These are phyloP conservation scores for Heterochromis multidens DNA, from an alignment of 2,113 vertebrate genomes.

Conservation along the genomic window DNA sequence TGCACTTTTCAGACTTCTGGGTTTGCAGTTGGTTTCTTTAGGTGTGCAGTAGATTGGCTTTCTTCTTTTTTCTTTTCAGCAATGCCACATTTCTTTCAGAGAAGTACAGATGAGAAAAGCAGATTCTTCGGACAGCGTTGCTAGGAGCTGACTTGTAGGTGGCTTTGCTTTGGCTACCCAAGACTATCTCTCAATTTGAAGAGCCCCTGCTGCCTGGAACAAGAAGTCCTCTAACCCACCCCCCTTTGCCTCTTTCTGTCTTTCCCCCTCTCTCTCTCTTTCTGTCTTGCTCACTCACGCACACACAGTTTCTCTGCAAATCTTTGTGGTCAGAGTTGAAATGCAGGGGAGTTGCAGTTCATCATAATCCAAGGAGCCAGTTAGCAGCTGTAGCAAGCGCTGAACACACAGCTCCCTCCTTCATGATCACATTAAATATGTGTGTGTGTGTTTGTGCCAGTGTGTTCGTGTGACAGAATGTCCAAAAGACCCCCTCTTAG, in stretches of 20 bases:
- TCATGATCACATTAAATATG: constrained; percentile 44
- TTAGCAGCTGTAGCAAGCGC: constrained; percentile 12
- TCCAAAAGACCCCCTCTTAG: constrained; percentile 45
- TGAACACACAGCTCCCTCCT: constrained; percentile 30
- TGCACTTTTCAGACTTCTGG: constrained; percentile 12
- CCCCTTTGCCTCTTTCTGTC: constrained; percentile 34
- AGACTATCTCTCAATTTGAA: not conserved
- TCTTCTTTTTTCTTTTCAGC: not conserved
- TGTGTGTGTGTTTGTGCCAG: constrained; percentile 7
- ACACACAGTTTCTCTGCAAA: constrained; percentile 17
- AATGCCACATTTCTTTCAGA: constrained; percentile 5
- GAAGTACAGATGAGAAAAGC: constrained; percentile 1
- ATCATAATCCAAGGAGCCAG: constrained; percentile 9
- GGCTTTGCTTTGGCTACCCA: constrained; percentile 3
- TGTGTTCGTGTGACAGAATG: constrained; percentile 38
- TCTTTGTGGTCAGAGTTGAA: constrained; percentile 59
- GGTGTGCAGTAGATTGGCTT: not conserved
- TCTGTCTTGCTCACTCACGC: not conserved
- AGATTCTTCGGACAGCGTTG: not conserved
- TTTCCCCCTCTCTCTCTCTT: constrained; percentile 1
- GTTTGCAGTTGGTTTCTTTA: constrained; percentile 5
- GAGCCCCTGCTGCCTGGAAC: constrained; percentile 24
- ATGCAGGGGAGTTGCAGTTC: constrained; percentile 34
- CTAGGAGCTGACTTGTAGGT: not conserved
- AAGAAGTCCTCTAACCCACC: constrained; percentile 33